Conservation (phyloP, 1,140 invertebrate species). For the Trichonephila clavipes region DNA sequence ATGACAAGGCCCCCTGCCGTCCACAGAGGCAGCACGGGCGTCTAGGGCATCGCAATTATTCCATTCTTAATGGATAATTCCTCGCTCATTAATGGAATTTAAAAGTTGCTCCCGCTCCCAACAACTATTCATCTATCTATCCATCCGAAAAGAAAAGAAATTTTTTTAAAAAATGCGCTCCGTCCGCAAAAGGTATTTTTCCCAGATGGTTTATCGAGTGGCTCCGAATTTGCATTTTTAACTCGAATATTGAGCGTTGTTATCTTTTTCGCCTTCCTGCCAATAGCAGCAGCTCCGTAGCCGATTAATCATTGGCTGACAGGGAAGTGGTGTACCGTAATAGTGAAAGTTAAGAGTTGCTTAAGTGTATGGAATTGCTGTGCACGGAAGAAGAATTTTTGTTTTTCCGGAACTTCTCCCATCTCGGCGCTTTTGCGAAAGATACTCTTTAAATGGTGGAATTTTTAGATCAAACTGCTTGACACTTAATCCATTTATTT, state of each 20-base stretch:
- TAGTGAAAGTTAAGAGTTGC: constrained; percentile 55
- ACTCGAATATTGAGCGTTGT: constrained; percentile 70
- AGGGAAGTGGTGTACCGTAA: constrained; percentile 21
- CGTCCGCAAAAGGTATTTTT: constrained; percentile 65
- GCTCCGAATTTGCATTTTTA: constrained; percentile 74
- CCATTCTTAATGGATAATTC: constrained; percentile 76
- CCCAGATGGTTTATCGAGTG: constrained; percentile 74
- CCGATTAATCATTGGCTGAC: constrained; percentile 67
- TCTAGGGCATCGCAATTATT: constrained; percentile 73
- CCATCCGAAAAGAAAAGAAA: constrained; percentile 61
- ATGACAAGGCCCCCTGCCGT: constrained; percentile 59
- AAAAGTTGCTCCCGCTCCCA: constrained; percentile 60
- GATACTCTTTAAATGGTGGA: neutral
- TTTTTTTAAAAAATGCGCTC: constrained; percentile 17
- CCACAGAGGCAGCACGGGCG: neutral
- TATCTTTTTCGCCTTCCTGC: constrained; percentile 66
- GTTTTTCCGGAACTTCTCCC: constrained; percentile 10
- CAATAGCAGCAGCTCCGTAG: constrained; percentile 26
- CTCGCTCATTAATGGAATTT: constrained; percentile 75
- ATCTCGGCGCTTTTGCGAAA: neutral
- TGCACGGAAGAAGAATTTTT: constrained; percentile 44
- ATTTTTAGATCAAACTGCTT: neutral
- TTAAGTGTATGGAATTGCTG: constrained; percentile 27
- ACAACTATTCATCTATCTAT: constrained; percentile 65
- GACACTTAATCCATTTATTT: neutral